A percentile compares a stretch with the other conserved stretches of the same genome.
phyloP scores from a whole-genome alignment of 2,888 invertebrate genomes.

The Caenorhabditis doughertyi region DNA sequence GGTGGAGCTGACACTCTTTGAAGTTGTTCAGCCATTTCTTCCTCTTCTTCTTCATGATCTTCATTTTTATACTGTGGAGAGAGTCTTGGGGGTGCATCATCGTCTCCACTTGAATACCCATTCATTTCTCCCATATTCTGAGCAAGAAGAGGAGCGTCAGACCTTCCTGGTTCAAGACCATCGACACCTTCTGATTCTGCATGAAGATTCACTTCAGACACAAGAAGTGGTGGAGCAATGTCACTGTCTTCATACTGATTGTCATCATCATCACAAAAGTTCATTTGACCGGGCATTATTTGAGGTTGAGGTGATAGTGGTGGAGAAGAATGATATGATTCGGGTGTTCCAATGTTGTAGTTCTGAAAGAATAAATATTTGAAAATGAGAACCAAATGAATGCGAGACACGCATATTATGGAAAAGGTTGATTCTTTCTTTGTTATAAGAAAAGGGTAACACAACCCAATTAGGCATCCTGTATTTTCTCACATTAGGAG shows the following conservation, averaged over 20 bases:
- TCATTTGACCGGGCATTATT: not conserved
- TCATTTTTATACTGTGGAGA: constrained; percentile 60
- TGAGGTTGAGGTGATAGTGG: constrained; percentile 19
- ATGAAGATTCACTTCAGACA: constrained; percentile 26
- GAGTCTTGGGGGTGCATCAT: constrained; percentile 68
- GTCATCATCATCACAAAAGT: not conserved
- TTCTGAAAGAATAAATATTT: constrained; percentile 9
- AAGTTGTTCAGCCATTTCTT: not conserved
- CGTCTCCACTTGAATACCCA: constrained; percentile 54
- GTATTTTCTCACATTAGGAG: no score
- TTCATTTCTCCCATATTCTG: constrained; percentile 1
- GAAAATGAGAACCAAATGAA: not conserved
- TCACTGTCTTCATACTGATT: constrained; percentile 33
- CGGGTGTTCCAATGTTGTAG: constrained; percentile 32
- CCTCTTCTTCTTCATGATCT: constrained; percentile 43
- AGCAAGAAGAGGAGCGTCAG: not conserved
- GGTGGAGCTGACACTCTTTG: not conserved
- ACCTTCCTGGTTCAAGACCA: not conserved
- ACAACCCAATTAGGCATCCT: no score
- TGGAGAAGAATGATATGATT: constrained; percentile 37
- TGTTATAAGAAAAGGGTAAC: no score
- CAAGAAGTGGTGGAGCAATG: constrained; percentile 53
- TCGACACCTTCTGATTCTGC: constrained; percentile 3
- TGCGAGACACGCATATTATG: no score
- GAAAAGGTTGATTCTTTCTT: no score